Evolutionary conservation across 2,888 invertebrate species (phyloP).

Genomic region (Chymomyza caudatula): DNA sequence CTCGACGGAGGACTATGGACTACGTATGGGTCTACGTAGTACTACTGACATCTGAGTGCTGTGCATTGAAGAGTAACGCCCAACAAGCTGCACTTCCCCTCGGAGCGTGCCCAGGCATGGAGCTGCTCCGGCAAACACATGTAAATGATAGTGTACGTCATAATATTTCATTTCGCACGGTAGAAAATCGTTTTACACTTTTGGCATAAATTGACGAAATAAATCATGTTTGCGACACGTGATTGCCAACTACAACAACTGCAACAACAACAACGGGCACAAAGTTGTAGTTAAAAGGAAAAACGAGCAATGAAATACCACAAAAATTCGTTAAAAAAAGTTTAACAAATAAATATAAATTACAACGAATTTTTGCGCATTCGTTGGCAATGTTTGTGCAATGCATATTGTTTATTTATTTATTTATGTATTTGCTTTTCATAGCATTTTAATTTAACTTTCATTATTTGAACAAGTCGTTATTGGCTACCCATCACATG

Average conservation of each 20-base stretch:
- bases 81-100: neutral
- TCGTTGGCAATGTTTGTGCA: neutral
- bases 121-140: conserved; percentile 21
- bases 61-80: neutral
- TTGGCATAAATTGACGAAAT: conserved; percentile 65
- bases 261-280: neutral
- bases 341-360: neutral
- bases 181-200: conserved; percentile 51
- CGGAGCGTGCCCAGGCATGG: too few relatives aligned
- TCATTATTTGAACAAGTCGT: conserved; percentile 15
- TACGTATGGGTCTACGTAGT: too few relatives aligned
- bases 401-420: neutral
- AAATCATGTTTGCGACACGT: conserved; percentile 69
- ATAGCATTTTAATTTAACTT: conserved; percentile 26
- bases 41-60: neutral
- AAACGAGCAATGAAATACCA: conserved; percentile 22
- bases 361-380: neutral
- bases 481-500: neutral
- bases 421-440: conserved; percentile 1
- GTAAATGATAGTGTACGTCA: conserved; percentile 44
- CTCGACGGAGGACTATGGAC: neutral
- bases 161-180: conserved; percentile 54
- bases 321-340: neutral
- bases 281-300: conserved; percentile 4
- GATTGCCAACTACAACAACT: conserved; percentile 34